Base-by-base conservation (phyloP, 2,797 vertebrate species). In the Moxostoma hubbsi region DNA sequence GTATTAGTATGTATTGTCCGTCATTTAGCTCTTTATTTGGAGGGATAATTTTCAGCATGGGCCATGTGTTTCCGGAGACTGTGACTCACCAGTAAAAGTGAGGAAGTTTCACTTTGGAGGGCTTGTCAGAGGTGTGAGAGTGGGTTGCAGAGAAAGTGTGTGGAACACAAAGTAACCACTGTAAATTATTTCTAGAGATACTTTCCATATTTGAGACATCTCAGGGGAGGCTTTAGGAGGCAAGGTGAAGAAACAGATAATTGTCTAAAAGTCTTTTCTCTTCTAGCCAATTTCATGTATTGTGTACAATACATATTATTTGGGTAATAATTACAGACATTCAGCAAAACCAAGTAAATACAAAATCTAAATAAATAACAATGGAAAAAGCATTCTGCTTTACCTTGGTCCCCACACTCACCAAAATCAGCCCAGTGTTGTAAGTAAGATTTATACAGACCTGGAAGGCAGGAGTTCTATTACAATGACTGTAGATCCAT, bases 401-500 rank as follows among this genome's bases (percentile, higher is more conserved):
- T 79, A 63, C 59, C 74, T 45, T 16, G 75, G 62, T 70, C 47
- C 59, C 10, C 15, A 15, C 5, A 12, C 46, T 59, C 68, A 9
- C 73, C 67, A 5, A 73, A 71, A 80, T 77, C 76, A 64, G 16
- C 61, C 46, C 62, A 77, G 73, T 81, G 54, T 70, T 47, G 73
- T 63, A 63, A 46, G 53, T 88, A 83, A 81, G 87, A 92, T 89
- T 89, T 79, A 89, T 89, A 88, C 86, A 82, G 87, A 89, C 84
- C 85, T 77, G 73, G 79, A 84, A 85, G 88, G 88, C 83, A 77
- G 87, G 87, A 80, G 68, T 61, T 36, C 11, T 58, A 82, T 86
- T 80, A 78, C 74, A 68, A 78, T 88, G 89, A 89, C 89, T 89
- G 84, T 82, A 88, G 85, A 91, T 90, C 86, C 85, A 91, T 89